Evolutionary conservation across 2,113 vertebrate species (phyloP).

Genomic region (Macaca nemestrina): DNA sequence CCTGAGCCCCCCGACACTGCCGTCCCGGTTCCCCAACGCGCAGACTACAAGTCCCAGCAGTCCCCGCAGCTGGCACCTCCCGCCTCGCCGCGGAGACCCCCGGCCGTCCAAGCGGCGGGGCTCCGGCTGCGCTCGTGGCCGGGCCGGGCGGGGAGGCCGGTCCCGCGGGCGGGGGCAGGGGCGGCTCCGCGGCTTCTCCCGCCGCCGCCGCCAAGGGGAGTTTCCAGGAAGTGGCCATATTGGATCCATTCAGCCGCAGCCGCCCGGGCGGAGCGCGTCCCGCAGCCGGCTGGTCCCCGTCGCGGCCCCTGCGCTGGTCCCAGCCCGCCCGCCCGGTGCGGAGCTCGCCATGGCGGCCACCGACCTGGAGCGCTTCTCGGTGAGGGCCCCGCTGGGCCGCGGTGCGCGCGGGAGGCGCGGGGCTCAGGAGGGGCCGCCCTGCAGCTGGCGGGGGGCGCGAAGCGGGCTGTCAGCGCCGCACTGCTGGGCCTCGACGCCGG

Average conservation of each 20-base stretch:
- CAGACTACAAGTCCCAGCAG: constrained; percentile 81
- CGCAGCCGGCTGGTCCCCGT: constrained; percentile 76
- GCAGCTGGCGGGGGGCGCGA: not conserved
- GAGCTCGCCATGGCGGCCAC: constrained; percentile 91
- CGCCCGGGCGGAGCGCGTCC: constrained; percentile 81
- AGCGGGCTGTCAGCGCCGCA: constrained; percentile 39
- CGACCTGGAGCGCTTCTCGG: constrained; percentile 92
- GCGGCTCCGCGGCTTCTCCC: constrained; percentile 66
- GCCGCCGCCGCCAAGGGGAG: constrained; percentile 82
- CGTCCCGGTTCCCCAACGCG: not conserved
- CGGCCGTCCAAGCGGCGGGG: not conserved
- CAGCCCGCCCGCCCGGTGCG: constrained; percentile 45
- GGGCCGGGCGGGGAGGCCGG: constrained; percentile 45
- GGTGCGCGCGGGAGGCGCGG: not conserved
- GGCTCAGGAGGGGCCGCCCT: not conserved
- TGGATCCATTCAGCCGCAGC: constrained; percentile 87
- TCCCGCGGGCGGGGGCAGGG: constrained; percentile 61
- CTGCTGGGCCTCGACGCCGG: constrained; percentile 12
- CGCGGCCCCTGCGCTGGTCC: constrained; percentile 49
- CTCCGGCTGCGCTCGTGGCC: constrained; percentile 29
- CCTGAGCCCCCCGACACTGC: not conserved
- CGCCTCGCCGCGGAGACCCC: constrained; percentile 35
- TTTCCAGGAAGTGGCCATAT: constrained; percentile 93
- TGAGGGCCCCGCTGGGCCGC: constrained; percentile 71
- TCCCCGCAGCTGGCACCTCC: constrained; percentile 19